Evolutionary conservation across 2,888 invertebrate genomes (phyloP).

Genomic region (Drosophila differens): DNA sequence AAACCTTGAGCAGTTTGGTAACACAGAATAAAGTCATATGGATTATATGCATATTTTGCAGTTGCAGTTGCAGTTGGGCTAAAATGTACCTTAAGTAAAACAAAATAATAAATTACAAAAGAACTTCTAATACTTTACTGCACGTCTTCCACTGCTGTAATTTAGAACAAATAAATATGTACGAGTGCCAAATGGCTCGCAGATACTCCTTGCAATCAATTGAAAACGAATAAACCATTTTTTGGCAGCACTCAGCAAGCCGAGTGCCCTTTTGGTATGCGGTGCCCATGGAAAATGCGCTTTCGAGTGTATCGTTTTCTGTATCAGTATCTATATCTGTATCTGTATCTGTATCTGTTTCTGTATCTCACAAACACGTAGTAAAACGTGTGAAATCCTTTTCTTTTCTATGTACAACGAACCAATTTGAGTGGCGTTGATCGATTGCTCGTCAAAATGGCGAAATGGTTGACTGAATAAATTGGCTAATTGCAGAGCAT

Average conservation of each 20-base stretch:
- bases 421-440: conserved; percentile 6
- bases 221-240: conserved; percentile 5
- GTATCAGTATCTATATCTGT: neutral
- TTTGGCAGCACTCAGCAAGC: conserved; percentile 1
- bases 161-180: neutral
- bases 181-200: neutral
- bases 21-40: neutral
- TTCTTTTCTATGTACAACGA: neutral
- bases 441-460: conserved; percentile 11
- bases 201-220: conserved; percentile 20
- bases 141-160: neutral
- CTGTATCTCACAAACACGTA: conserved; percentile 2
- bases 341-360: neutral
- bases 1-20: neutral
- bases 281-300: conserved; percentile 3
- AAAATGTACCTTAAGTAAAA: neutral
- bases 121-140: neutral
- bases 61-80: neutral
- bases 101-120: neutral
- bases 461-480: conserved; percentile 45
- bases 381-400: neutral
- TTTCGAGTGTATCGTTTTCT: conserved; percentile 5
- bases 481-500: conserved; percentile 64
- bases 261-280: conserved; percentile 37
- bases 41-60: neutral